phyloP scores from a whole-genome alignment of 2,888 invertebrate genomes.

The Troilus luridus region DNA sequence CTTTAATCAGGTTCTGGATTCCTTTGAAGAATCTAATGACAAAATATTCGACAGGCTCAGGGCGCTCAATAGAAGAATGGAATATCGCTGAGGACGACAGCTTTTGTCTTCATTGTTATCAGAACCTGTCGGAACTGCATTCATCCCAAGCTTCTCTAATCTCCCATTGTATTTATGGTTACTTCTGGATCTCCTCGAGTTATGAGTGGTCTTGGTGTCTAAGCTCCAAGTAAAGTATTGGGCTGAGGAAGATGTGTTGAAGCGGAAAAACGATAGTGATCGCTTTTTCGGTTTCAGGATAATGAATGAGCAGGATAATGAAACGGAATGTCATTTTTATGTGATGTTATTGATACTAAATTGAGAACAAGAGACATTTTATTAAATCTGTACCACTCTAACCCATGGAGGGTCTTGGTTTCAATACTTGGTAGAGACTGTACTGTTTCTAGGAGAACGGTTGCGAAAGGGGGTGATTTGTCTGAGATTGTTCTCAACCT shows the following conservation, averaged over 20 bases:
- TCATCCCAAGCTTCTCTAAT: neutral
- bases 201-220: neutral
- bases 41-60: neutral
- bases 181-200: neutral
- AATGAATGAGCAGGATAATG: no score
- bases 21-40: neutral
- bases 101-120: constrained; percentile 20
- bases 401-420: no score
- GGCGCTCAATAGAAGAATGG: neutral
- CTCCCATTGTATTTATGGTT: neutral
- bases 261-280: no score
- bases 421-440: no score
- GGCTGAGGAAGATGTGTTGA: neutral
- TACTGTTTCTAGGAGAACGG: no score
- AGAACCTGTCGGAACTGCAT: constrained; percentile 7
- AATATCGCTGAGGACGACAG: neutral
- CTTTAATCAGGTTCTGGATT: neutral
- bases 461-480: no score
- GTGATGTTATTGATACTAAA: no score
- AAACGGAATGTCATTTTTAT: no score
- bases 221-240: neutral
- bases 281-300: neutral
- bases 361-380: no score
- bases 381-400: no score
- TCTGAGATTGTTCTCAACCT: no score